Percentiles rank a stretch among this genome's conserved stretches.
These are phyloP conservation scores for Odocoileus hemionus DNA, from an alignment of 2,113 vertebrate species.

Conservation along the genomic window DNA sequence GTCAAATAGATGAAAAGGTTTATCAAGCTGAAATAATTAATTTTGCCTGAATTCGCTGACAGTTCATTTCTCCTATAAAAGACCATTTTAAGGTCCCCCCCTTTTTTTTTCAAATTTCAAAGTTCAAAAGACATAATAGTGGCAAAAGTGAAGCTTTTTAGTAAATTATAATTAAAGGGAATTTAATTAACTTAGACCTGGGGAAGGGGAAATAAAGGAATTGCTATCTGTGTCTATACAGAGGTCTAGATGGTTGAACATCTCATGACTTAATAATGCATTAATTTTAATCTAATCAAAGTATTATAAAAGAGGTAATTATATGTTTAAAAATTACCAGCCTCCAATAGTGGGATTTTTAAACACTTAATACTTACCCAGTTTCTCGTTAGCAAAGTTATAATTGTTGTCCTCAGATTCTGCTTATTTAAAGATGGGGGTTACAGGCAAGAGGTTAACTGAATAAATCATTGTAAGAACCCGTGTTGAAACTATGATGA, in stretches of 20 bases:
- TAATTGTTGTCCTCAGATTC: conserved; percentile 82
- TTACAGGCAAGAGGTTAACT: conserved; percentile 82
- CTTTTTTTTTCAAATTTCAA: conserved; percentile 74
- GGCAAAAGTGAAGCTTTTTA: conserved; percentile 90
- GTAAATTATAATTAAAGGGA: conserved; percentile 95
- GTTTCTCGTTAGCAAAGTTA: conserved; percentile 81
- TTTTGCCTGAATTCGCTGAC: conserved; percentile 98
- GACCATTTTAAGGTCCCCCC: conserved; percentile 80
- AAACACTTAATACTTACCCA: conserved; percentile 81
- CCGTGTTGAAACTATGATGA: conserved; percentile 77
- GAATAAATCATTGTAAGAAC: conserved; percentile 83
- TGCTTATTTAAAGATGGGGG: conserved; percentile 80
- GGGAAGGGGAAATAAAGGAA: conserved; percentile 83
- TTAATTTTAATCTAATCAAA: conserved; percentile 98
- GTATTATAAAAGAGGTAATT: conserved; percentile 93
- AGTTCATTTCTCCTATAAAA: conserved; percentile 95
- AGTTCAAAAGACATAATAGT: conserved; percentile 88
- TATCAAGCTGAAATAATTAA: conserved; percentile 99
- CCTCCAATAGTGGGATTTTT: conserved; percentile 81
- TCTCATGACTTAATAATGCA: conserved; percentile 92
- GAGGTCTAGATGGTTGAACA: conserved; percentile 91
- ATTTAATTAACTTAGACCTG: conserved; percentile 99
- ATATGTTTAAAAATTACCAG: conserved; percentile 90
- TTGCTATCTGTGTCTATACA: conserved; percentile 92
- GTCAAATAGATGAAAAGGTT: conserved; percentile 99